Base-by-base conservation (phyloP, 2,888 invertebrate genomes). In the Leucophora obtusa region DNA sequence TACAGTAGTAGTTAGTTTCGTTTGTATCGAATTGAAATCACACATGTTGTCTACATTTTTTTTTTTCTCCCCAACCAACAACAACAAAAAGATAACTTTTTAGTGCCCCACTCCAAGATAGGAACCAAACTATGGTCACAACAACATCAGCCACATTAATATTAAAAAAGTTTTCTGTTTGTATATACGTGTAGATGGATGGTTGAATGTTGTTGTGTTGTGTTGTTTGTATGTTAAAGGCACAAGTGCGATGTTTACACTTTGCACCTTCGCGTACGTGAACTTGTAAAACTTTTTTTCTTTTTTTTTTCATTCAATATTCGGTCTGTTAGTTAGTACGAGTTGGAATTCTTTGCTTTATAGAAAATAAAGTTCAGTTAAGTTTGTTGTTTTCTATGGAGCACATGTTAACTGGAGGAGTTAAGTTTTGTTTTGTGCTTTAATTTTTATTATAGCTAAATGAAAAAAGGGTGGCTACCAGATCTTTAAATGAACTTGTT, bases 191-290 rank as follows among this genome's bases (percentile, higher is more conserved):
- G 35, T 21, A 28, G 10, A 21, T 62, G 24, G 65, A 58, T 59
- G 33, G 35, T 17, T 63, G 65, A 35, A 43, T 74, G 68, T 47
- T 47, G 24, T 59, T 77, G 58, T 14, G 17, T 38, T 62, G 21
- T 38, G 11, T 38, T 38, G 10, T 47, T 47, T 62, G 76, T 65
- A 38, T 77, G 38, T 74, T 70, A 51, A 21, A 73, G 79, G 66
- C 79, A 82, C 79, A 82, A 82, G 79, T 79, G 82, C 43, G 69
- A 76, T 76, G 76, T 81, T 75, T 82, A 79, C 80, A 75, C 65
- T 81, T 79, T 80, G 77, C 79, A 82, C 77, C 77, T 77, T 80
- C 71, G 54, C 82, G 82, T 82, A 80, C 79, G 71, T 73, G 71
- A 80, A 82, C 74, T 80, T 82, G 78, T 68, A 58, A 71, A 78